A percentile compares a stretch with the other conserved stretches of the same genome.
Evolutionary conservation across 2,113 vertebrate species (phyloP).

Genomic region (Gnathonemus echidnorhynchus): DNA sequence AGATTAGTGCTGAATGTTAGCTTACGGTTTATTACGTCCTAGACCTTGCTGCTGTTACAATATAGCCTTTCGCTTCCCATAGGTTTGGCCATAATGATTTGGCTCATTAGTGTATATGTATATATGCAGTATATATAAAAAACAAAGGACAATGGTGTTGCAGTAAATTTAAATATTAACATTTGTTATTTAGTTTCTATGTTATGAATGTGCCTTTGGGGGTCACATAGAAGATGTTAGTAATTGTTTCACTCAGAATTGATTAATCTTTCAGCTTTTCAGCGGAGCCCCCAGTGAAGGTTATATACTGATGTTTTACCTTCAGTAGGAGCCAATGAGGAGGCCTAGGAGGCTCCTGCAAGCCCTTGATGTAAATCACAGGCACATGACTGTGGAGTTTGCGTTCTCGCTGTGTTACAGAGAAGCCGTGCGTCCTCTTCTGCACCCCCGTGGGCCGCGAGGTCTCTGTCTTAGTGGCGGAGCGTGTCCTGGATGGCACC

Average conservation of each 20-base stretch:
- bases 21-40: neutral
- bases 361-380: neutral
- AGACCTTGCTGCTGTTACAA: neutral
- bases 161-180: neutral
- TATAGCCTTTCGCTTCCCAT: neutral
- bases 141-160: neutral
- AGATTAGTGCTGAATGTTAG: neutral
- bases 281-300: neutral
- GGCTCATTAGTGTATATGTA: neutral
- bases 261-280: neutral
- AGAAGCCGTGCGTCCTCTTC: slow-evolving; percentile 84
- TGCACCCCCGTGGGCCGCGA: slow-evolving; percentile 80
- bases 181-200: neutral
- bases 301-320: neutral
- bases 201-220: neutral
- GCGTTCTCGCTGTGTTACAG: slow-evolving; percentile 49
- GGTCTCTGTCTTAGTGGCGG: slow-evolving; percentile 70
- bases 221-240: neutral
- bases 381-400: neutral
- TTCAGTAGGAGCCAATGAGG: neutral
- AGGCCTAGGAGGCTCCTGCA: neutral
- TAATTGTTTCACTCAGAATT: neutral
- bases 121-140: neutral
- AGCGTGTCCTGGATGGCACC: slow-evolving; percentile 88
- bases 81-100: neutral